Conservation (phyloP, 2,113 vertebrate species). For the Sylvilagus bachmani region DNA sequence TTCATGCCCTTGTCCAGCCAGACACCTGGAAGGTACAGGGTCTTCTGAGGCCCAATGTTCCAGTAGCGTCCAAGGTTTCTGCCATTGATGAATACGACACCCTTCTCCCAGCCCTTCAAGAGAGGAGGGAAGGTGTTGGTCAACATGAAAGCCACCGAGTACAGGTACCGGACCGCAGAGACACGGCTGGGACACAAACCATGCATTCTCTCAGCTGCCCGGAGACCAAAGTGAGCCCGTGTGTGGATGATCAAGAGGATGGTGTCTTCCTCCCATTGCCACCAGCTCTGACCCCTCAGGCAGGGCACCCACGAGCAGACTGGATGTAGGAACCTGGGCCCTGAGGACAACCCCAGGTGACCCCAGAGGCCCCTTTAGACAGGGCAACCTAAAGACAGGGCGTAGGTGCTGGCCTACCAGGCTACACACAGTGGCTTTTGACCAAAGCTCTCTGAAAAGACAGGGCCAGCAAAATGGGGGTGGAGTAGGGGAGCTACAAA, state of each 20-base stretch:
- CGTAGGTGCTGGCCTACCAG: background rate
- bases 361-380: background rate
- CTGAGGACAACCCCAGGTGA: background rate
- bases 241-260: background rate
- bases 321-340: background rate
- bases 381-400: background rate
- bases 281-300: background rate
- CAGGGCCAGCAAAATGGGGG: fast-evolving
- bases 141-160: too few relatives aligned
- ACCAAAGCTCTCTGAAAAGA: background rate
- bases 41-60: constrained; percentile 96
- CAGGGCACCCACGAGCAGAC: background rate
- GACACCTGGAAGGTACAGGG: constrained; percentile 94
- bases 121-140: background rate
- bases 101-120: constrained; percentile 96
- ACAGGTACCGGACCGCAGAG: background rate
- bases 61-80: constrained; percentile 96
- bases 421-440: background rate
- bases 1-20: constrained; percentile 93
- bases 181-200: background rate
- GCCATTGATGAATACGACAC: constrained; percentile 95
- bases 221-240: background rate
- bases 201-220: background rate
- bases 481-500: constrained; percentile 78
- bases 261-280: background rate